Percentiles rank a stretch among this genome's conserved stretches.
phyloP scores from a whole-genome alignment of 2,797 vertebrate genomes.

The Apodemus agrarius region DNA sequence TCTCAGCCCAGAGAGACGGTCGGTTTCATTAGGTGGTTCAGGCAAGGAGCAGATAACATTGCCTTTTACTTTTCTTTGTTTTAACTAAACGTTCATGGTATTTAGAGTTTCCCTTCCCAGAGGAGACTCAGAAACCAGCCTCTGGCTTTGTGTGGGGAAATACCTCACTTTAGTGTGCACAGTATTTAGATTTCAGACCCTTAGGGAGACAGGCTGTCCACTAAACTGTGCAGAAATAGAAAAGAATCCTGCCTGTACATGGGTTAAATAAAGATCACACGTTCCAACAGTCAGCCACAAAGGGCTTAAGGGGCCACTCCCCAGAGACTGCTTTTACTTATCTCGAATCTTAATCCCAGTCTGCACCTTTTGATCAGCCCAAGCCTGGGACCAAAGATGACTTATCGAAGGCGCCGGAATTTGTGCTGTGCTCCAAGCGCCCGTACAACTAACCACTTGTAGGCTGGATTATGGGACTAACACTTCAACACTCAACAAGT shows the following conservation, averaged over 20 bases:
- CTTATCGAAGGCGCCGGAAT: conserved; percentile 85
- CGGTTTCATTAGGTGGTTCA: background rate
- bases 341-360: conserved; percentile 85
- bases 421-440: conserved; percentile 81
- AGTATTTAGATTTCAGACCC: conserved; percentile 56
- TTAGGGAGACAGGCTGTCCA: conserved; percentile 60
- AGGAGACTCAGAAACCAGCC: conserved; percentile 11
- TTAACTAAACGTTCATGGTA: background rate
- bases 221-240: conserved; percentile 67
- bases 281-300: background rate
- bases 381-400: conserved; percentile 64
- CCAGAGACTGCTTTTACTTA: conserved; percentile 77
- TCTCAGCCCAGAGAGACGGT: background rate
- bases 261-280: conserved; percentile 72
- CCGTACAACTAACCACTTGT: conserved; percentile 82
- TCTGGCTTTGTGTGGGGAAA: background rate
- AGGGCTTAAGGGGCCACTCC: conserved; percentile 60
- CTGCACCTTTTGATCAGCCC: conserved; percentile 84
- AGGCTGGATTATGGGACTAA: conserved; percentile 86
- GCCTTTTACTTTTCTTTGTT: background rate
- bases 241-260: conserved; percentile 50
- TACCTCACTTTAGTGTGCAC: background rate
- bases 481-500: conserved; percentile 88
- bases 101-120: conserved; percentile 42
- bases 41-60: background rate